Evolutionary conservation across 2,888 invertebrate species (phyloP).

Genomic region (Synanthedon tipuliformis): DNA sequence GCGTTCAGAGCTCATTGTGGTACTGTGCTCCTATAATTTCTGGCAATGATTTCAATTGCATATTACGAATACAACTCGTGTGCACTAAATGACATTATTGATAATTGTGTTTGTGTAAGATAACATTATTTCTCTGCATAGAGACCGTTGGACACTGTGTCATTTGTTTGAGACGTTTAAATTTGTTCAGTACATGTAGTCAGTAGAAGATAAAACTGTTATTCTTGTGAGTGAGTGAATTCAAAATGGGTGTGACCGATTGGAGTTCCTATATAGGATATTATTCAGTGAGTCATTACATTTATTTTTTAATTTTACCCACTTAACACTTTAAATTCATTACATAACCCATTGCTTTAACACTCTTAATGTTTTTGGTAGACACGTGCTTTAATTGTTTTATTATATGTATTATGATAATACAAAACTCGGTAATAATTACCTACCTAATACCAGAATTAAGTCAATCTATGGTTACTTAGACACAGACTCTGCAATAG

Average conservation of each 20-base stretch:
- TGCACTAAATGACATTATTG: conserved; percentile 37
- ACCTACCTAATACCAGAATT: too few species aligned
- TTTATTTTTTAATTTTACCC: conserved; percentile 1
- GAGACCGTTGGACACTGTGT: conserved; percentile 1
- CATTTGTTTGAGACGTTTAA: neutral
- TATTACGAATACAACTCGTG: conserved; percentile 32
- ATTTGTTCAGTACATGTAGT: neutral
- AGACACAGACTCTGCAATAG: conserved; percentile 19
- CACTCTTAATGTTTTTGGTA: neutral
- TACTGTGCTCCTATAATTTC: conserved; percentile 28
- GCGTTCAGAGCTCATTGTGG: conserved; percentile 49
- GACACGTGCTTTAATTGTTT: too few species aligned
- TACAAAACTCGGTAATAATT: too few species aligned
- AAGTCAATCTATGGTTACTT: too few species aligned
- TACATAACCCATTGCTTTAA: neutral
- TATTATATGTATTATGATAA: too few species aligned
- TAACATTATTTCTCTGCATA: conserved; percentile 18
- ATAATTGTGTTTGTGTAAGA: conserved; percentile 58
- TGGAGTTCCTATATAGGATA: conserved; percentile 63
- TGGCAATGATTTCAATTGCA: conserved; percentile 48
- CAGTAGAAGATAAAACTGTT: conserved; percentile 35
- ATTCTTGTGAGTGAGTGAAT: conserved; percentile 22
- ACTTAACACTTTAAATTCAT: neutral
- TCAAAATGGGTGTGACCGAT: conserved; percentile 64
- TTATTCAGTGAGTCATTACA: conserved; percentile 50